Evolutionary conservation across 2,888 invertebrate species (phyloP).

Genomic region (Orthonevra nobilis): DNA sequence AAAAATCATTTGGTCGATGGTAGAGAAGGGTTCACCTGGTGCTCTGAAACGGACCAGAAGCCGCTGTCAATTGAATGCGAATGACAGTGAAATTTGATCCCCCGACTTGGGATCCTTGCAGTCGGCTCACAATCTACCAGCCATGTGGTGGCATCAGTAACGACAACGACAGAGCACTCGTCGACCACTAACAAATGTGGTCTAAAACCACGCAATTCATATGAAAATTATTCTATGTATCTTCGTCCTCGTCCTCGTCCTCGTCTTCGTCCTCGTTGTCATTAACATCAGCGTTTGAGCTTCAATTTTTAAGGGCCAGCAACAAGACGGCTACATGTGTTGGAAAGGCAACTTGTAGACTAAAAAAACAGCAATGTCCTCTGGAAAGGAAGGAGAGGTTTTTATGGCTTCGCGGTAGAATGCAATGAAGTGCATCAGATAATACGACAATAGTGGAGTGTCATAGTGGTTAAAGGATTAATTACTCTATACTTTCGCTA

Average conservation of each 20-base stretch:
- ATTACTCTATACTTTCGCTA: slow-evolving; percentile 66
- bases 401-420: slow-evolving; percentile 64
- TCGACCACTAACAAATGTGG: slow-evolving; percentile 50
- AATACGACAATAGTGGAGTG: slow-evolving; percentile 58
- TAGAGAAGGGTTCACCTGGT: no score
- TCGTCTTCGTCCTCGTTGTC: slow-evolving; percentile 6
- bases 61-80: slow-evolving; percentile 62
- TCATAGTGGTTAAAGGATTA: slow-evolving; percentile 67
- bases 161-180: slow-evolving; percentile 35
- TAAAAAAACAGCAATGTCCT: slow-evolving; percentile 6
- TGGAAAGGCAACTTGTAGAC: not conserved
- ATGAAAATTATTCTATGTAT: slow-evolving; percentile 49
- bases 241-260: no score
- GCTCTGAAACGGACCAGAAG: no score
- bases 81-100: slow-evolving; percentile 65
- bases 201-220: slow-evolving; percentile 60
- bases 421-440: slow-evolving; percentile 64
- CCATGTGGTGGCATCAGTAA: slow-evolving; percentile 21
- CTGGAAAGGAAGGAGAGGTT: slow-evolving; percentile 28
- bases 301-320: slow-evolving; percentile 34
- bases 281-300: slow-evolving; percentile 28
- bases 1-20: no score
- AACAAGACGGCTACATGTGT: slow-evolving; percentile 19
- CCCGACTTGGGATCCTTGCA: slow-evolving; percentile 41
- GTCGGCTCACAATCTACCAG: slow-evolving; percentile 18